Base-by-base conservation (phyloP, 2,888 invertebrate genomes). In the Trissoscelio sp. region DNA sequence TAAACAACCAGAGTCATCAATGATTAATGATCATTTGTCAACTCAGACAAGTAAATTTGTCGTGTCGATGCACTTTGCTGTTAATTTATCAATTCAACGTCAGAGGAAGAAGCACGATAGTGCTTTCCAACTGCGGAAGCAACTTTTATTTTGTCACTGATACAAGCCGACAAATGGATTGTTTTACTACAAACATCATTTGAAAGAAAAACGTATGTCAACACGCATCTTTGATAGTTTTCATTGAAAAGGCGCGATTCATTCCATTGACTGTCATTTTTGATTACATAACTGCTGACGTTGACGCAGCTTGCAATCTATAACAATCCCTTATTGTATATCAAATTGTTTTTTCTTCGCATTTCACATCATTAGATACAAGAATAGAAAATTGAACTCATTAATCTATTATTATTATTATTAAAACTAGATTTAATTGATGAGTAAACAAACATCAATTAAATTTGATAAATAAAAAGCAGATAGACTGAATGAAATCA, bases 21-120 rank as follows among this genome's bases (percentile, higher is more conserved):
- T n/a, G n/a, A n/a, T n/a, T n/a, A n/a, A n/a, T n/a, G n/a, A n/a
- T n/a, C n/a, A n/a, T n/a, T n/a, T n/a, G n/a, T n/a, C n/a, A n/a
- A n/a, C n/a, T n/a, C n/a, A n/a, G n/a, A 12, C 39, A 31, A 37
- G 31, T n/a, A 51, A 53, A 79, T 78, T 75, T 22, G 28, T 58
- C 4, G 28, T 28, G 62, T 84, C 83, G 75, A 83, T 85, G 83
- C 72, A 85, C 80, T 72, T 44, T 60, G 24, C 83, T 86, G 84
- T 80, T 75, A 82, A 78, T 82, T 89, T 89, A 88, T 87, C 87
- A 86, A 70, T 83, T 86, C 74, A 79, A 48, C 74, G 66, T 78
- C 69, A 82, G 82, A 86, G 88, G 88, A 89, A 88, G 79, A 69
- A 24, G 77, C n/a, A n/a, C n/a, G 87, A 85, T 86, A 87, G 86